A percentile compares a stretch with the other conserved stretches of the same genome.
Conservation (phyloP, 2,797 vertebrate genomes). For the Pseudotriccus pelzelni region DNA sequence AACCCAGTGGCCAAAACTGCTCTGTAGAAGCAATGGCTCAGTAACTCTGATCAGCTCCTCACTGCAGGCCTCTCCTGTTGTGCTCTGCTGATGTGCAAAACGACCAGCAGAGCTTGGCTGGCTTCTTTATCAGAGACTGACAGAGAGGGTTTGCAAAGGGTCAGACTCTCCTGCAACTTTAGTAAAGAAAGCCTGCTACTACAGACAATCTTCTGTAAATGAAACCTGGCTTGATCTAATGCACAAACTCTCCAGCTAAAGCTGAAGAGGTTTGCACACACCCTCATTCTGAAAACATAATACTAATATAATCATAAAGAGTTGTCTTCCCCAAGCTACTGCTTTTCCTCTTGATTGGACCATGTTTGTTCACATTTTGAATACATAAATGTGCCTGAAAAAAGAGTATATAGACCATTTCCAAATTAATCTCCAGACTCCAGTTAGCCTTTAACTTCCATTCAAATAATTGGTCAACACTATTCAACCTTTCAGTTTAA, state of each 20-base stretch:
- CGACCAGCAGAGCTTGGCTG: not conserved
- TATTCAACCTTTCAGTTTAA: not conserved
- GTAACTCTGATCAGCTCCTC: not conserved
- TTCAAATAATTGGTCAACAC: not conserved
- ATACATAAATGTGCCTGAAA: not conserved
- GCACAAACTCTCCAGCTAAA: not conserved
- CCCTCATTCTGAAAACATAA: not conserved
- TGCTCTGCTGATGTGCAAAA: not conserved
- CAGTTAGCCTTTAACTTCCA: not conserved
- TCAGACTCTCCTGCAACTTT: not conserved
- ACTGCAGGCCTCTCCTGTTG: not conserved
- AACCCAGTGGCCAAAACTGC: not conserved
- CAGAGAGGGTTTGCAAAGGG: accelerated
- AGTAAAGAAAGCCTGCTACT: not conserved
- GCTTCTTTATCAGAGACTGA: not conserved
- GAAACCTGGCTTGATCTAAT: not conserved
- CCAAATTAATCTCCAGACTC: not conserved
- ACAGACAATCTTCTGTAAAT: not conserved
- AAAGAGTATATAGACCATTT: not conserved
- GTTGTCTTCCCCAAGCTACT: not conserved
- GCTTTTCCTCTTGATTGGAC: not conserved
- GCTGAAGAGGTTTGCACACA: not conserved
- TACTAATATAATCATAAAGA: not conserved
- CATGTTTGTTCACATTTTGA: not conserved
- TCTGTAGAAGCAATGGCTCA: not conserved